A percentile compares a stretch with the other conserved stretches of the same genome.
These are phyloP conservation scores for Nymphalis polychloros DNA, from an alignment of 2,888 invertebrate species.

Conservation along the genomic window DNA sequence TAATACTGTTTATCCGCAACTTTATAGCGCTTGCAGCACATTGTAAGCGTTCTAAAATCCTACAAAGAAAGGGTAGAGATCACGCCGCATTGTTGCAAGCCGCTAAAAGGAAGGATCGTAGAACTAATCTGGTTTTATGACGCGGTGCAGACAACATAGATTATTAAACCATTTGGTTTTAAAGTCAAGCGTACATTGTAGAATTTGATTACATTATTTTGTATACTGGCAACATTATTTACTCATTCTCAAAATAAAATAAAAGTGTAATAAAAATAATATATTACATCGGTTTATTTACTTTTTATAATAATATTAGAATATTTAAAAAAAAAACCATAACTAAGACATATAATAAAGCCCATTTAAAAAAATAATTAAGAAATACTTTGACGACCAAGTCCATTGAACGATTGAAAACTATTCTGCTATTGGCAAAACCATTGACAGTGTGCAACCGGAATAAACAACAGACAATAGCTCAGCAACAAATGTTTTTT, in stretches of 20 bases:
- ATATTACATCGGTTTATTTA: too few relatives aligned
- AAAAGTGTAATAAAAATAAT: too few relatives aligned
- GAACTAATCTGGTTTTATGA: conserved; percentile 29
- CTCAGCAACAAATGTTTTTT: conserved; percentile 58
- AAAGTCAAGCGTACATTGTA: neutral
- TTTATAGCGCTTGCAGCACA: conserved; percentile 18
- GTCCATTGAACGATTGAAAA: conserved; percentile 35
- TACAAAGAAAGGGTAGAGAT: conserved; percentile 20
- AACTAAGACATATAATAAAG: neutral
- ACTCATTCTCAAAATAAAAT: too few relatives aligned
- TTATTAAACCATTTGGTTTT: conserved; percentile 1
- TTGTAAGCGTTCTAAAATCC: conserved; percentile 26
- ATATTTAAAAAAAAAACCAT: too few relatives aligned
- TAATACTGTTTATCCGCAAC: neutral
- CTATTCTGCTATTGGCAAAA: conserved; percentile 36
- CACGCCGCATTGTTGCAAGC: conserved; percentile 22
- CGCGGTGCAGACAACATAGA: conserved; percentile 14
- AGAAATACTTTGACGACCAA: conserved; percentile 7
- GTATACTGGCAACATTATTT: too few relatives aligned
- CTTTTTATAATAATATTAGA: too few relatives aligned
- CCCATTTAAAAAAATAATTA: neutral
- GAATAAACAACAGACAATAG: conserved; percentile 51
- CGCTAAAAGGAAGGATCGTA: conserved; percentile 24
- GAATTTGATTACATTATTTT: too few relatives aligned
- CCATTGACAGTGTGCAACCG: conserved; percentile 38